phyloP scores from a whole-genome alignment of 2,888 invertebrate species.

The Tortricodes alternella region DNA sequence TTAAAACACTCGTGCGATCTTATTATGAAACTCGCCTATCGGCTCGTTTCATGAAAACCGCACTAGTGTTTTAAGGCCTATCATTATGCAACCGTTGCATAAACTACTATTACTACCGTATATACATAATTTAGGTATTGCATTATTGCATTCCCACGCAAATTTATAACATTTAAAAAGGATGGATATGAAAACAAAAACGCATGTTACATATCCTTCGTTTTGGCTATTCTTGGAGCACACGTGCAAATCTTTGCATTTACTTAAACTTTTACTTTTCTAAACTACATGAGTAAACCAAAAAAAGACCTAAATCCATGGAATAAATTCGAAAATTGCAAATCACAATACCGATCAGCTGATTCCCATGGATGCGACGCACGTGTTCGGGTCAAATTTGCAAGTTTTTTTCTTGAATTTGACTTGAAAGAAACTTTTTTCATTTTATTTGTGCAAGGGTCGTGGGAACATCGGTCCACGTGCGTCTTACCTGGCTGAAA shows the following conservation, averaged over 20 bases:
- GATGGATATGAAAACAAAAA: not conserved
- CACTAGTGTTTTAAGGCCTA: no score
- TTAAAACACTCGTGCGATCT: no score
- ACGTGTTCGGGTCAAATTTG: constrained; percentile 64
- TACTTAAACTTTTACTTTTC: not conserved
- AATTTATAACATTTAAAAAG: not conserved
- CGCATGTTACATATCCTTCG: not conserved
- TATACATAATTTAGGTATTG: not conserved
- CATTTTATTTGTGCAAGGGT: constrained; percentile 58
- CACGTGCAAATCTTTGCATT: constrained; percentile 23
- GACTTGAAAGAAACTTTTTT: constrained; percentile 55
- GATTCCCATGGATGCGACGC: constrained; percentile 64
- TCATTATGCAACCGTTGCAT: no score
- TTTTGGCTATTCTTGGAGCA: constrained; percentile 11
- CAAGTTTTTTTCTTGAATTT: constrained; percentile 59
- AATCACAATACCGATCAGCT: constrained; percentile 52
- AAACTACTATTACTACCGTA: not conserved
- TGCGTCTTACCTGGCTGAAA: constrained; percentile 52
- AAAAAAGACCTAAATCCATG: not conserved
- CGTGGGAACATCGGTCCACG: constrained; percentile 68
- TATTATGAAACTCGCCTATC: no score
- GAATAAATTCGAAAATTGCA: not conserved
- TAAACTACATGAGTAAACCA: not conserved
- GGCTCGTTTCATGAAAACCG: no score
- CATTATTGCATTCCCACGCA: not conserved